Evolutionary conservation across 1,140 invertebrate genomes (phyloP).

Genomic region (Cyclargus thomasi): DNA sequence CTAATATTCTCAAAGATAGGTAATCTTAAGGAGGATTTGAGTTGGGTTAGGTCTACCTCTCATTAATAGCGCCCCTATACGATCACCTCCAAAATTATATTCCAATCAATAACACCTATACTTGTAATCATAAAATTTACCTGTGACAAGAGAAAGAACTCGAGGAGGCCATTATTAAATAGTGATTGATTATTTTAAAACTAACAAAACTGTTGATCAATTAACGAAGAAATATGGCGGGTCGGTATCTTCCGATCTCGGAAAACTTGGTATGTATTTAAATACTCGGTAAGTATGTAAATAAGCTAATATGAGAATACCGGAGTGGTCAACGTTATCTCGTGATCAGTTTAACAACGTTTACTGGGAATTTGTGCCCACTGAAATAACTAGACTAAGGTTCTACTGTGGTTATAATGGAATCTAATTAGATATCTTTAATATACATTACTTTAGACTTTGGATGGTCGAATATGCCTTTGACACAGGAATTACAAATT

Average conservation of each 20-base stretch:
- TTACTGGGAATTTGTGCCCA: slow-evolving; percentile 13
- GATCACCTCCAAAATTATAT: too few species aligned
- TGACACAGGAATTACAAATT: too few species aligned
- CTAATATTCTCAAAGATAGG: too few species aligned
- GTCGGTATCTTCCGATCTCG: neutral
- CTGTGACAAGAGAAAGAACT: neutral
- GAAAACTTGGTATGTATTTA: slow-evolving; percentile 31
- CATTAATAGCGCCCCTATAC: too few species aligned
- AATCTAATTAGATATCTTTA: neutral
- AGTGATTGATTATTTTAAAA: slow-evolving; percentile 1
- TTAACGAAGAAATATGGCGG: slow-evolving; percentile 2
- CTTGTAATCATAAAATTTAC: too few species aligned
- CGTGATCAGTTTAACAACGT: slow-evolving; percentile 24
- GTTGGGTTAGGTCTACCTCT: too few species aligned
- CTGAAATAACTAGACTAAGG: neutral
- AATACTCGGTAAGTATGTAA: slow-evolving; percentile 36
- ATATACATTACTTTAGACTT: too few species aligned
- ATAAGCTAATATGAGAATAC: slow-evolving; percentile 35
- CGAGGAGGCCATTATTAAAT: neutral
- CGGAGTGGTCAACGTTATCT: slow-evolving; percentile 30
- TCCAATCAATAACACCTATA: too few species aligned
- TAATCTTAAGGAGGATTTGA: too few species aligned
- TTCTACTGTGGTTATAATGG: neutral
- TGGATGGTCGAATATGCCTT: too few species aligned
- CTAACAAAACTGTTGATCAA: slow-evolving; percentile 9